These are phyloP conservation scores for Leucoptera coffeella DNA, from an alignment of 2,888 invertebrate species.

Conservation along the genomic window DNA sequence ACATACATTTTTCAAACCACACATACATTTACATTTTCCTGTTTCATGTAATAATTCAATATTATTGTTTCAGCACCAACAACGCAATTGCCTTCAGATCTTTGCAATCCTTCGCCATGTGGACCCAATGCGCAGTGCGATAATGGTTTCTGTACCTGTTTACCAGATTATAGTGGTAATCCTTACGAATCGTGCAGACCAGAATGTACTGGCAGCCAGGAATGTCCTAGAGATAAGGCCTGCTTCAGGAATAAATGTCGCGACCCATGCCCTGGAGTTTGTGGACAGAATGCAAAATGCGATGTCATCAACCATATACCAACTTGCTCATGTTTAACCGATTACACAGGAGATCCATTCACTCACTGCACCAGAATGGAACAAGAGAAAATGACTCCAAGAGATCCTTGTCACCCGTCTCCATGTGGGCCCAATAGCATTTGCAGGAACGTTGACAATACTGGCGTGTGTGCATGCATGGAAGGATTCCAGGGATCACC, in stretches of 20 bases:
- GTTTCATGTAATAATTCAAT: too few relatives aligned
- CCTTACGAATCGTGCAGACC: constrained; percentile 66
- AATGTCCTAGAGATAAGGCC: constrained; percentile 63
- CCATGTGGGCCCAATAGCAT: constrained; percentile 76
- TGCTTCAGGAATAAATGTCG: constrained; percentile 68
- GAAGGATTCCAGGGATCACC: constrained; percentile 73
- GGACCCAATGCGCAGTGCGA: constrained; percentile 66
- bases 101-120: constrained; percentile 67
- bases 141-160: constrained; percentile 63
- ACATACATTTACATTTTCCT: too few relatives aligned
- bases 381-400: constrained; percentile 15
- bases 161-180: constrained; percentile 64
- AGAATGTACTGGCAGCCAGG: constrained; percentile 66
- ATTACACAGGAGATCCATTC: constrained; percentile 71
- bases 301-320: constrained; percentile 71
- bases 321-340: constrained; percentile 60
- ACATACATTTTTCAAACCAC: too few relatives aligned
- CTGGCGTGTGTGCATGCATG: constrained; percentile 74
- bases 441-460: constrained; percentile 69
- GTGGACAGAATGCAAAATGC: constrained; percentile 68
- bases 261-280: constrained; percentile 70
- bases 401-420: constrained; percentile 70
- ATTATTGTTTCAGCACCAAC: constrained; percentile 30
- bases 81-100: constrained; percentile 35
- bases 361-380: constrained; percentile 36